A percentile compares a stretch with the other conserved stretches of the same genome.
These are phyloP conservation scores for Cephonodes hylas DNA, from an alignment of 2,888 invertebrate genomes.

Conservation along the genomic window DNA sequence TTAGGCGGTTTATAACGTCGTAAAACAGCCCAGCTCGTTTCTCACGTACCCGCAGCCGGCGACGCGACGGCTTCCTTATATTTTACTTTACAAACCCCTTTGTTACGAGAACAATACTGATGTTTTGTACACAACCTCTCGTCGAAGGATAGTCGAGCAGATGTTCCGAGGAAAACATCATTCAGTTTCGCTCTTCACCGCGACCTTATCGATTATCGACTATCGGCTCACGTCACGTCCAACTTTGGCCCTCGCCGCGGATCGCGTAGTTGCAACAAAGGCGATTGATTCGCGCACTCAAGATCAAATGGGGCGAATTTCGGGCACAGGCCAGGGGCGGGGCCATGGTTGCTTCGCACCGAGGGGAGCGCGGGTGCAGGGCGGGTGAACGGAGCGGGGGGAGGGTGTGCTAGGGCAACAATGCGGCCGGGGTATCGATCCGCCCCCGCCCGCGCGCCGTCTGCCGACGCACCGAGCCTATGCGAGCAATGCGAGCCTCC, in stretches of 20 bases:
- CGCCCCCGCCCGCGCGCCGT: constrained; percentile 58
- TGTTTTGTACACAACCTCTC: constrained; percentile 15
- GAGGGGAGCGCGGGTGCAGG: constrained; percentile 53
- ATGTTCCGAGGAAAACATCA: constrained; percentile 1
- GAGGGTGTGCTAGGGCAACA: constrained; percentile 63
- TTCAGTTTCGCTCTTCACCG: neutral
- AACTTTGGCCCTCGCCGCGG: constrained; percentile 25
- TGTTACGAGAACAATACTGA: constrained; percentile 31
- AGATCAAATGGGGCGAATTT: constrained; percentile 78
- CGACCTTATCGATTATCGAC: constrained; percentile 1
- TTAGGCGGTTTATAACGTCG: constrained; percentile 40
- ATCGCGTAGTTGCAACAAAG: constrained; percentile 72
- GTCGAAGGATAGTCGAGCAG: constrained; percentile 9
- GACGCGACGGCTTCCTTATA: constrained; percentile 37
- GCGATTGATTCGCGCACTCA: constrained; percentile 72
- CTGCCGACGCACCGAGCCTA: constrained; percentile 66
- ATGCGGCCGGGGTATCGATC: constrained; percentile 79
- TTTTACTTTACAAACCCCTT: constrained; percentile 22
- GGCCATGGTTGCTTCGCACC: constrained; percentile 41
- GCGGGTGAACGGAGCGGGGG: constrained; percentile 47
- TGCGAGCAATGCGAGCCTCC: constrained; percentile 46
- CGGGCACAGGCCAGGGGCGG: constrained; percentile 59
- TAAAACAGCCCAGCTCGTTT: constrained; percentile 33
- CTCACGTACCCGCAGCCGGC: constrained; percentile 22
- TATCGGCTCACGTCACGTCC: neutral